Evolutionary conservation across 2,888 invertebrate species (phyloP), one percentile per base, ranked within the genome.

Genomic region (Vesta saturnalis): DNA sequence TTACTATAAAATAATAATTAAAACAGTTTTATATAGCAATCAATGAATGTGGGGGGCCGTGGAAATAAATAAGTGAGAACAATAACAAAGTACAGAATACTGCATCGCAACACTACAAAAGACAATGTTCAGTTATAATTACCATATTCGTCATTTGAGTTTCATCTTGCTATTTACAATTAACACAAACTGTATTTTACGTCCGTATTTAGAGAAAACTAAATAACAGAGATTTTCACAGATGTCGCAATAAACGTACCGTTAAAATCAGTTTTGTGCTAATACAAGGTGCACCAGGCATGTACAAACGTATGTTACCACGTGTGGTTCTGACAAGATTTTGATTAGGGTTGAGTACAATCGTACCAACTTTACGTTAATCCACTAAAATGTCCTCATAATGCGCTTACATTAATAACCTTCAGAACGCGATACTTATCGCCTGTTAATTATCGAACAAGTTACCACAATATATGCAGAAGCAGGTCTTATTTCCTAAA

Each of bases 381-480:
- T 61, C 61, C 52, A 30, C 39, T 52, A 35, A 39, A 30, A 18
- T 61, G 61, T 61, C 54, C 61, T 61, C 39, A 55, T 61, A 61
- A 61, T 61, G 54, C 61, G 61, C 61, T 61, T 61, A 54, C 61
- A 61, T 55, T 54, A 61, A 35, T 35, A 61, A 54, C 61, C 39
- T 55, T 55, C 61, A 61, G 61, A 61, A 54, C 61, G 22, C 43
- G 61, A 61, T 61, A 60, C 60, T 49, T 60, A 35, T 39, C 35
- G 61, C 55, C 54, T 61, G 61, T 55, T 61, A 35, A 54, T 61
- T 61, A 61, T 55, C 61, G 61, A 61, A 61, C 61, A 35, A 61
- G 54, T 43, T 55, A 61, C 61, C 43, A 54, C 54, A 61, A 61
- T 61, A 61, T 61, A 55, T 52, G 54, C 61, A 55, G 35, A 19